phyloP scores from a whole-genome alignment of 2,113 vertebrate species.

The Channa maculata region DNA sequence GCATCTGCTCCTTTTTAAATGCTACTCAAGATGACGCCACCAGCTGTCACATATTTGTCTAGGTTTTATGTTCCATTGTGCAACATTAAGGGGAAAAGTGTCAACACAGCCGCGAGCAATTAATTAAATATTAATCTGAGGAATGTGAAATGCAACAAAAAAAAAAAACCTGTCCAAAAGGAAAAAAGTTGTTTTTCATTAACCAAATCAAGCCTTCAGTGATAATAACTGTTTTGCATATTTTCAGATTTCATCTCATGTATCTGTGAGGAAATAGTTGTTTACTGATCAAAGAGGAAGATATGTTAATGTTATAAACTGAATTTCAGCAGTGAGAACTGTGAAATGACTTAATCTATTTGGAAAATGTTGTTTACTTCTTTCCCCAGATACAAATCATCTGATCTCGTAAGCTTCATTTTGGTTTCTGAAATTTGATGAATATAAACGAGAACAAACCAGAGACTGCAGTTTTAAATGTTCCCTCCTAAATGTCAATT shows the following conservation, averaged over 20 bases:
- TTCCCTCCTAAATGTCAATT: slow-evolving; percentile 31
- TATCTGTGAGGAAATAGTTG: background rate
- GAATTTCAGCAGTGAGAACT: background rate
- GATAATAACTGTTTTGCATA: background rate
- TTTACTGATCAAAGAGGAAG: background rate
- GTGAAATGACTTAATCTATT: slow-evolving; percentile 5
- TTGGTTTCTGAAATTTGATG: slow-evolving; percentile 7
- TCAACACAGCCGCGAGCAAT: slow-evolving; percentile 12
- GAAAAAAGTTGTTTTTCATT: background rate
- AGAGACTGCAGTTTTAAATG: background rate
- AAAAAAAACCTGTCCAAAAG: background rate
- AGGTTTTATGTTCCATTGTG: slow-evolving; percentile 22
- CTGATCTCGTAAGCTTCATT: background rate
- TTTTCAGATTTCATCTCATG: background rate
- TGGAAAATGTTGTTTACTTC: background rate
- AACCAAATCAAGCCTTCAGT: background rate
- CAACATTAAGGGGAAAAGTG: background rate
- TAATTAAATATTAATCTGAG: slow-evolving; percentile 39
- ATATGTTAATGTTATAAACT: background rate
- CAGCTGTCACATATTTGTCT: slow-evolving; percentile 35
- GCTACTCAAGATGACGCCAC: slow-evolving; percentile 22
- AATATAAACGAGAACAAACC: slow-evolving; percentile 1
- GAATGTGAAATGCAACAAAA: slow-evolving; percentile 1
- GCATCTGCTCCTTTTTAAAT: slow-evolving; percentile 18
- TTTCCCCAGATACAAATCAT: background rate